Conservation (phyloP, 2,113 vertebrate genomes). For the Catharus minimus region DNA sequence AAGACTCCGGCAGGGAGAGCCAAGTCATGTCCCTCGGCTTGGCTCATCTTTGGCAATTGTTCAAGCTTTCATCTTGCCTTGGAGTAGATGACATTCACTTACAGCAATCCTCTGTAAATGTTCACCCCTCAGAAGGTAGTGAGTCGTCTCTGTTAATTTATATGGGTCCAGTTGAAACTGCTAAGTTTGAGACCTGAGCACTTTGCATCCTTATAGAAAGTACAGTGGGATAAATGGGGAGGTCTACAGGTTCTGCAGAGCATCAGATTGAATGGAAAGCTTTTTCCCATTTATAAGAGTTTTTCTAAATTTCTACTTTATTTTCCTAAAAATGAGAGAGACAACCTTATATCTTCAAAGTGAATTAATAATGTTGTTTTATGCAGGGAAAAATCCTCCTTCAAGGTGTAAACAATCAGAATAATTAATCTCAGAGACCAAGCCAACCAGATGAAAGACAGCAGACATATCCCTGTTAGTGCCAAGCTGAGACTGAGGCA, state of each 20-base stretch:
- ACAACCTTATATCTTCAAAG: not conserved
- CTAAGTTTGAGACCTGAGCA: not conserved
- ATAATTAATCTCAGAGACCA: not conserved
- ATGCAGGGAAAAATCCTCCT: not conserved
- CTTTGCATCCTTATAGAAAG: not conserved
- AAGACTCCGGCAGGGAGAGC: not conserved
- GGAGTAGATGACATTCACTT: not conserved
- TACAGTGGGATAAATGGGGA: not conserved
- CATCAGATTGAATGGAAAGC: not conserved
- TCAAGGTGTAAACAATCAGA: not conserved
- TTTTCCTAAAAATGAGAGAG: not conserved
- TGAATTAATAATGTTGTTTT: not conserved
- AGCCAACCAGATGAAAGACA: conserved; percentile 8
- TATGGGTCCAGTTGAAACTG: not conserved
- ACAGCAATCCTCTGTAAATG: not conserved
- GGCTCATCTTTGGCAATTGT: conserved; percentile 18
- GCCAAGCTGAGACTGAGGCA: not conserved
- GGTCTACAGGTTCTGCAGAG: accelerated
- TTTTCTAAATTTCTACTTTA: not conserved
- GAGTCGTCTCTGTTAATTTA: not conserved
- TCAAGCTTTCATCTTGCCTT: conserved; percentile 32
- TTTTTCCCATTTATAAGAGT: not conserved
- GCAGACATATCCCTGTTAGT: not conserved
- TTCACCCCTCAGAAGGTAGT: not conserved
- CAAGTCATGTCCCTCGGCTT: conserved; percentile 61